Evolutionary conservation across 2,888 invertebrate species (phyloP), one percentile per base, ranked within the genome.

Genomic region (Diabrotica balteata): DNA sequence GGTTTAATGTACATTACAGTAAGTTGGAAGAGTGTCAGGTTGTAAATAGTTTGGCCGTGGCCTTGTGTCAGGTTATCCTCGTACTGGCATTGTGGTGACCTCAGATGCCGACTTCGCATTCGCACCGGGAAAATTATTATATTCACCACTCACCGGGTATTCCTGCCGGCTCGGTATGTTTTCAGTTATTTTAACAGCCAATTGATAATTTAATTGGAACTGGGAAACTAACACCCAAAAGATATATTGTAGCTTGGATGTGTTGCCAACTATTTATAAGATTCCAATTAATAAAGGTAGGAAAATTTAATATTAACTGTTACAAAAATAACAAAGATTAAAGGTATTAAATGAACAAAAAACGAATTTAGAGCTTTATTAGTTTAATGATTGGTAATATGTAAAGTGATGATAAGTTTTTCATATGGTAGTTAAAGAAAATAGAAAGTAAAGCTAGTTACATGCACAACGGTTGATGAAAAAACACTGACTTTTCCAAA

Each of bases 41-140:
- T 76, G 76, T 77, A 77, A 77, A 78, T 77, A 77, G 73, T 43
- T 75, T 69, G 75, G 70, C 76, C 77, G 70, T 78, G 78, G 75
- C 77, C 77, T 77, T 77, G 77, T 76, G 75, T 74, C 71, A 68
- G 71, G 67, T 63, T 69, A 54, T 54, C 42, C 69, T 66, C 74
- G 66, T 73, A 74, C 74, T 76, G 75, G 75, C 73, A 73, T 71
- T 70, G 73, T 63, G 68, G 22, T 51, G 57, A 63, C 63, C 71
- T 71, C 72, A 72, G 72, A 75, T 75, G 70, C 73, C 72, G 69
- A 46, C 52, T 43, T 62, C 10, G 62, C 53, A 62, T 43, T 62
- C 10, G 62, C 53, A 62, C 54, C 42, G 42, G 53, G 7, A 53
- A 53, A 53, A 52, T n/a, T 53, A 53, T 54, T 54, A 43, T 43